phyloP scores from a whole-genome alignment of 1,140 invertebrate genomes.

The Frieseomelitta varia region DNA sequence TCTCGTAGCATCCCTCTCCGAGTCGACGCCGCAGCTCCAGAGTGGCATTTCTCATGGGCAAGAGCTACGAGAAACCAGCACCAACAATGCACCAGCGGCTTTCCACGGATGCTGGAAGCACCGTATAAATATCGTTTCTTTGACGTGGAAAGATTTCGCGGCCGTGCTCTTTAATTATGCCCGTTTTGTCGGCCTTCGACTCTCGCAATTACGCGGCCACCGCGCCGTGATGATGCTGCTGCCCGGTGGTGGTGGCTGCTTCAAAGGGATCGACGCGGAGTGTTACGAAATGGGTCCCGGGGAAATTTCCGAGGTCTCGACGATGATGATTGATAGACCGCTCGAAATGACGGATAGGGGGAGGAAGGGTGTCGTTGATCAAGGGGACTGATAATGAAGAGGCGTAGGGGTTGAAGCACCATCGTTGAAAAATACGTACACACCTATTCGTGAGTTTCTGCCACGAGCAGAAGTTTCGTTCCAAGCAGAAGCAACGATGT shows the following conservation, averaged over 20 bases:
- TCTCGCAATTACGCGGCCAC: background rate
- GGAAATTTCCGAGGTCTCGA: background rate
- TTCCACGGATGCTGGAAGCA: constrained; percentile 41
- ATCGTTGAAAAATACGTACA: background rate
- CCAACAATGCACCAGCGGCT: constrained; percentile 31
- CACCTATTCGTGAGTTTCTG: too few species aligned
- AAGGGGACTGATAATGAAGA: constrained; percentile 22
- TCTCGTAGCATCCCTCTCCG: constrained; percentile 7
- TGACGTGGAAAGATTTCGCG: constrained; percentile 19
- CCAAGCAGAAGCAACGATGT: too few species aligned
- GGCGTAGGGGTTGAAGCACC: constrained; percentile 1
- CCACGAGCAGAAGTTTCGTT: too few species aligned
- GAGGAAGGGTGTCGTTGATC: background rate
- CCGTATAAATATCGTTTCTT: constrained; percentile 44
- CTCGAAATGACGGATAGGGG: constrained; percentile 24
- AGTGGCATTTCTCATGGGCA: constrained; percentile 25
- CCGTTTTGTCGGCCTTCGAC: constrained; percentile 1
- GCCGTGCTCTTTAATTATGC: constrained; percentile 54
- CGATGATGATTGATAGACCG: constrained; percentile 38
- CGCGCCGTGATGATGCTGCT: background rate
- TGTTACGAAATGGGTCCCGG: background rate
- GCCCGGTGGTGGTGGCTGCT: background rate
- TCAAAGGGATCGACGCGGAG: background rate
- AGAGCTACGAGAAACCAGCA: background rate
- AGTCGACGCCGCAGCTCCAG: background rate